phyloP scores from a whole-genome alignment of 2,888 invertebrate species.

The Patella caerulea region DNA sequence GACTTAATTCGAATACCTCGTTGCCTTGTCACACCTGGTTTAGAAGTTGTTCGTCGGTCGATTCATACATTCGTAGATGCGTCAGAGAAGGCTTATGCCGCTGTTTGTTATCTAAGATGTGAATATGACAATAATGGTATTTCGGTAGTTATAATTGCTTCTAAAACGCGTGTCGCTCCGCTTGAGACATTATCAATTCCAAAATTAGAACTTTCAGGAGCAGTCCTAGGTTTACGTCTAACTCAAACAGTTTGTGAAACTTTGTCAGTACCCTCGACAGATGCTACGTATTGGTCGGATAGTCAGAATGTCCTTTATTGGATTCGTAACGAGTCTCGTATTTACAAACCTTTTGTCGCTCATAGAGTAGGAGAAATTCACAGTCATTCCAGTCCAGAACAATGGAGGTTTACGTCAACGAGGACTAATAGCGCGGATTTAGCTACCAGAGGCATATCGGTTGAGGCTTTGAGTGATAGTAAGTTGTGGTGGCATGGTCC shows the following conservation, averaged over 20 bases:
- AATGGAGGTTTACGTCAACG: slow-evolving; percentile 25
- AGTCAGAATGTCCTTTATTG: slow-evolving; percentile 27
- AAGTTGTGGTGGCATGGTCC: slow-evolving; percentile 26
- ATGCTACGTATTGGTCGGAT: slow-evolving; percentile 21
- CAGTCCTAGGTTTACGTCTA: background rate
- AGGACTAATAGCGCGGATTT: slow-evolving; percentile 28
- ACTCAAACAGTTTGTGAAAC: no score
- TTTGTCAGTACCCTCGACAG: no score
- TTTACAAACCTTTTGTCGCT: slow-evolving; percentile 27
- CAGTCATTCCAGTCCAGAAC: slow-evolving; percentile 18
- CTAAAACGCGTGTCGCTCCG: background rate
- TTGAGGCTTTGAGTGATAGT: slow-evolving; percentile 13
- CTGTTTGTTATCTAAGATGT: background rate
- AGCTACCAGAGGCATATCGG: slow-evolving; percentile 16
- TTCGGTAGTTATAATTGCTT: background rate
- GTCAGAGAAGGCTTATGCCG: background rate
- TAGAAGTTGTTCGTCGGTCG: background rate
- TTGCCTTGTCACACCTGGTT: background rate
- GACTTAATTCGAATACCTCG: background rate
- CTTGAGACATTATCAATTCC: background rate
- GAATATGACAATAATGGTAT: background rate
- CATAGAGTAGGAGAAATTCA: slow-evolving; percentile 28
- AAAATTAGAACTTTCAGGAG: slow-evolving; percentile 2
- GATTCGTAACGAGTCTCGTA: slow-evolving; percentile 16
- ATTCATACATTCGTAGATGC: slow-evolving; percentile 7